Evolutionary conservation across 2,888 invertebrate species (phyloP), one percentile per base, ranked within the genome.

Genomic region (Idaea aversata): DNA sequence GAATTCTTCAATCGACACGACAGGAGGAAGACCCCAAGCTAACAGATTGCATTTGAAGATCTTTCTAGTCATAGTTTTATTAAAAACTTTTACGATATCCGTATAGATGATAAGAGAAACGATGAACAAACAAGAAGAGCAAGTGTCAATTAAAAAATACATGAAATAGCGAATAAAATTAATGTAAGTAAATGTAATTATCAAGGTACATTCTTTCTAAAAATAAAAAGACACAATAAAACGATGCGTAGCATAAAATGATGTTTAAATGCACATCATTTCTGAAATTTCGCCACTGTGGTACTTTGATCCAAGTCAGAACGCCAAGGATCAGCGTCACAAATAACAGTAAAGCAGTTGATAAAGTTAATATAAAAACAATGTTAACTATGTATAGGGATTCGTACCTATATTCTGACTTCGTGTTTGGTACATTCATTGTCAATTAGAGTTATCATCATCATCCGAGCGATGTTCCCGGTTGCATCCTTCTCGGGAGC

Each of bases 21-120:
- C 38, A 38, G 10, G 10, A 6, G 38, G 38, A 5, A 38, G 38
- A 38, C 61, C 61, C 61, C 61, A 61, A 61, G 61, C 61, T 16
- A 61, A 61, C 7, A 61, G 15, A 16, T 61, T 61, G n/a, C 61
- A 61, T 47, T 61, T 61, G 10, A 61, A 61, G 5, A 61, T 61
- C 16, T 36, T 38, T 15, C 61, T 36, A 6, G 61, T 61, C 0
- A 61, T 15, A 7, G 36, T 38, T n/a, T 4, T 61, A 6, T 36
- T 10, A 16, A 61, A 61, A 61, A 61, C 61, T 16, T 36, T 16
- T 4, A 61, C 61, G 6, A 61, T 61, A 15, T 61, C 47, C 61
- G 16, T 61, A 38, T 61, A 61, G 10, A 15, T 61, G 3, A 61
- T 7, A 5, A 61, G 2, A 58, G 58, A 15, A 15, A 16, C 6